phyloP scores from a whole-genome alignment of 2,113 vertebrate species.

The Ariopsis seemanni region DNA sequence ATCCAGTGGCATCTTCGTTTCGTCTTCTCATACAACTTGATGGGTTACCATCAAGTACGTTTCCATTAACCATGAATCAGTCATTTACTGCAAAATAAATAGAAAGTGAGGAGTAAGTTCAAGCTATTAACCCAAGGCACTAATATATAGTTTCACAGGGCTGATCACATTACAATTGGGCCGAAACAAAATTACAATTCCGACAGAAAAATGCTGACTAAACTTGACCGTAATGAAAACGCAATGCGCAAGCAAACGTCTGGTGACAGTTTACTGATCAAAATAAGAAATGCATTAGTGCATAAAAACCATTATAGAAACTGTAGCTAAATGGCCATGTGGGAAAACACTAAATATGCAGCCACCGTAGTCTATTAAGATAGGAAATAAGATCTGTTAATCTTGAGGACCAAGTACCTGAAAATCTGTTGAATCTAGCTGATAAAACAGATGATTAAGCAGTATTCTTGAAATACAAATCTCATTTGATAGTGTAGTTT shows the following conservation, averaged over 20 bases:
- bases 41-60: neutral
- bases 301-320: neutral
- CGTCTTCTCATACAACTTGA: constrained; percentile 1
- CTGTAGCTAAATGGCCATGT: neutral
- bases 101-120: neutral
- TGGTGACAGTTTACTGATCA: neutral
- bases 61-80: neutral
- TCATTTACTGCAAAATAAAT: neutral
- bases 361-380: neutral
- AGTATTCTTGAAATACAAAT: neutral
- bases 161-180: neutral
- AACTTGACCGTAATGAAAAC: neutral
- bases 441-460: neutral
- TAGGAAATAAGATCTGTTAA: neutral
- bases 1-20: constrained; percentile 9
- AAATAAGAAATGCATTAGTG: neutral
- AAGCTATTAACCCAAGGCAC: neutral
- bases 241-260: neutral
- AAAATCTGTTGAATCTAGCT: neutral
- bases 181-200: neutral
- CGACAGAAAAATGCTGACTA: neutral
- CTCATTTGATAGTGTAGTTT: neutral
- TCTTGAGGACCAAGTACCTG: neutral
- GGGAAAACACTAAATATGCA: neutral
- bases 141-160: neutral